A percentile compares a stretch with the other conserved stretches of the same genome.
Conservation (phyloP, 1,140 invertebrate genomes). For the Drosophila watanabei region DNA sequence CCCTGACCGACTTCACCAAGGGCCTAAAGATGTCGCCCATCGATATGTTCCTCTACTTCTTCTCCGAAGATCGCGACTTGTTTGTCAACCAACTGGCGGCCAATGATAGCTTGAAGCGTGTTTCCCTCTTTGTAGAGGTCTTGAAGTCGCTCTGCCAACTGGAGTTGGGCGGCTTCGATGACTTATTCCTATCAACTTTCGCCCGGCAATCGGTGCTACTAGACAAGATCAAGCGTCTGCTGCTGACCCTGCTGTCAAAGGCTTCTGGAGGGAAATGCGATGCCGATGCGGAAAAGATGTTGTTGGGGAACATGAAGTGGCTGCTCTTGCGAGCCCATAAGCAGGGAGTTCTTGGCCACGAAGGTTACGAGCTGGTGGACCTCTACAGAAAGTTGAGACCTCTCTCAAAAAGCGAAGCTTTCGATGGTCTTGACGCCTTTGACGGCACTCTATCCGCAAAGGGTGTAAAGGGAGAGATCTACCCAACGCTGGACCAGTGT, state of each 20-base stretch:
- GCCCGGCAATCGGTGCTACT: slow-evolving; percentile 40
- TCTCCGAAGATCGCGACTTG: slow-evolving; percentile 73
- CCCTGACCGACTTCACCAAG: slow-evolving; percentile 45
- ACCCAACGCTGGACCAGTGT: slow-evolving; percentile 67
- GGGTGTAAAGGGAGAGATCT: slow-evolving; percentile 58
- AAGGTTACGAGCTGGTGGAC: slow-evolving; percentile 44
- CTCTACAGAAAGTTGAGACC: slow-evolving; percentile 47
- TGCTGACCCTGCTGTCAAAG: slow-evolving; percentile 22
- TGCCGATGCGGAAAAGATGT: slow-evolving; percentile 32
- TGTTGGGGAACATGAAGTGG: slow-evolving; percentile 54
- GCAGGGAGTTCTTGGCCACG: slow-evolving; percentile 25
- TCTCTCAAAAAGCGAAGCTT: slow-evolving; percentile 19
- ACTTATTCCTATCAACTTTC: slow-evolving; percentile 44
- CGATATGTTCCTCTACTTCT: slow-evolving; percentile 75
- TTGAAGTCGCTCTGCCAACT: slow-evolving; percentile 86
- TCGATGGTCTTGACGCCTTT: slow-evolving; percentile 29
- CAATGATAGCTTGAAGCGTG: slow-evolving; percentile 64
- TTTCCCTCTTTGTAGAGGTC: slow-evolving; percentile 76
- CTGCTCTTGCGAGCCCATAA: slow-evolving; percentile 59
- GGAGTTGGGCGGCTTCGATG: slow-evolving; percentile 85
- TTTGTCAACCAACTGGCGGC: slow-evolving; percentile 49
- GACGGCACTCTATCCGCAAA: not conserved
- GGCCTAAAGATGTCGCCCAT: slow-evolving; percentile 48
- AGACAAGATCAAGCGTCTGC: slow-evolving; percentile 37
- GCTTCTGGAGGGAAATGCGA: slow-evolving; percentile 23